phyloP scores from a whole-genome alignment of 2,888 invertebrate genomes.

The Liopterus haemorrhoidalis region DNA sequence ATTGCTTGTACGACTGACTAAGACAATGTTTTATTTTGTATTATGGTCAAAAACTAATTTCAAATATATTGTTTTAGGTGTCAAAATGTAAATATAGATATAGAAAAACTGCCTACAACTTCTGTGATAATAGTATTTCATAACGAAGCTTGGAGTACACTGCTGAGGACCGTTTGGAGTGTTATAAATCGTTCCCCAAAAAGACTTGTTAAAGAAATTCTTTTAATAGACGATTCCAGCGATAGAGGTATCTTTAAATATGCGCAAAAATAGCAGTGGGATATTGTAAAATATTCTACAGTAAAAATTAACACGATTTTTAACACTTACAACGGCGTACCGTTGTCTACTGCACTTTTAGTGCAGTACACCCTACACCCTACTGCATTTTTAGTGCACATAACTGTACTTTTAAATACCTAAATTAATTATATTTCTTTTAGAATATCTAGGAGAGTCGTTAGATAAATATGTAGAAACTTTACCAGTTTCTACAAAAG shows the following conservation, averaged over 20 bases:
- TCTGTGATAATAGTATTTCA: conserved; percentile 96
- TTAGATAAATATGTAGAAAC: conserved; percentile 62
- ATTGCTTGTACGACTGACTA: conserved; percentile 4
- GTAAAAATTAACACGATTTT: not conserved
- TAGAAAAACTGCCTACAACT: conserved; percentile 70
- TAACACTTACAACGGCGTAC: not conserved
- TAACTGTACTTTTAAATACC: not conserved
- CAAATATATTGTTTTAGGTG: conserved; percentile 52
- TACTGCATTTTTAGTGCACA: not conserved
- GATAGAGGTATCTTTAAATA: conserved; percentile 59
- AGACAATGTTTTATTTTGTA: too few species aligned
- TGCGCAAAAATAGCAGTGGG: too few species aligned
- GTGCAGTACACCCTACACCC: not conserved
- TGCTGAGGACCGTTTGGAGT: conserved; percentile 90
- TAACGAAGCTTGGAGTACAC: conserved; percentile 98
- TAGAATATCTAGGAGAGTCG: conserved; percentile 57
- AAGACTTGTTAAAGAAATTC: conserved; percentile 71
- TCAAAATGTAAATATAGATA: conserved; percentile 51
- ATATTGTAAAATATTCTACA: too few species aligned
- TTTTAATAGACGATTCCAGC: conserved; percentile 85
- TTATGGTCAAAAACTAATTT: too few species aligned
- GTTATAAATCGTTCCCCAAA: conserved; percentile 83
- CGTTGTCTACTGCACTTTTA: not conserved
- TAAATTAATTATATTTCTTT: too few species aligned
- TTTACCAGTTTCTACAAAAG: conserved; percentile 56